Conservation (phyloP, 2,113 vertebrate genomes). For the Salvelinus fontinalis region DNA sequence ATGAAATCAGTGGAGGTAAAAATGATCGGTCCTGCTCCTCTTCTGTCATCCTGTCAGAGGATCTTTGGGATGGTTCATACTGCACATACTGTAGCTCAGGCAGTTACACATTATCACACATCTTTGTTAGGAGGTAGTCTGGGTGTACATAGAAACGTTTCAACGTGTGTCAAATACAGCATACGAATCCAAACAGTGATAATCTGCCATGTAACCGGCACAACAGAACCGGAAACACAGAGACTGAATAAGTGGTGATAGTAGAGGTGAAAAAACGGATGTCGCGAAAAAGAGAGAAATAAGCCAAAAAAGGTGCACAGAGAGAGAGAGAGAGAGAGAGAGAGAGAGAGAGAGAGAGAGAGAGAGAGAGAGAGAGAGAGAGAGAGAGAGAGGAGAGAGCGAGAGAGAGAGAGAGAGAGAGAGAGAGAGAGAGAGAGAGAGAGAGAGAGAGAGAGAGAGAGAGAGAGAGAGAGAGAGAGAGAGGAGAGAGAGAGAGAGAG, state of each 20-base stretch:
- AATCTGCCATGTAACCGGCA: background rate
- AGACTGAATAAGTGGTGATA: conserved; percentile 16
- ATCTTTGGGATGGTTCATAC: background rate
- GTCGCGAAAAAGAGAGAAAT: conserved; percentile 66
- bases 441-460: too few species aligned
- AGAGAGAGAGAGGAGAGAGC: conserved; percentile 31
- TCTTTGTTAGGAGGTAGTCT: background rate
- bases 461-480: too few species aligned
- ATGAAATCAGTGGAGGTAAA: too few species aligned
- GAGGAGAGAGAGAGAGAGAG: conserved; percentile 12
- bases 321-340: too few species aligned
- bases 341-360: background rate
- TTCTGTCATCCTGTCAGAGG: conserved; percentile 13
- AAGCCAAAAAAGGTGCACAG: conserved; percentile 68
- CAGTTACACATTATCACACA: background rate
- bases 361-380: conserved; percentile 38
- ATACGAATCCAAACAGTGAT: background rate
- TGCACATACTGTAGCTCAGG: background rate
- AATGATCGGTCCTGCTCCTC: background rate
- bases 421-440: conserved; percentile 12
- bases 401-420: conserved; percentile 8
- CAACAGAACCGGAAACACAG: conserved; percentile 4
- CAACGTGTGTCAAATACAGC: too few species aligned
- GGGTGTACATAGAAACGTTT: background rate
- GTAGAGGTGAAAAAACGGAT: conserved; percentile 57